A percentile compares a stretch with the other conserved stretches of the same genome.
phyloP scores from a whole-genome alignment of 92 coral and sea anemone genomes.

The Diadumene lineata region DNA sequence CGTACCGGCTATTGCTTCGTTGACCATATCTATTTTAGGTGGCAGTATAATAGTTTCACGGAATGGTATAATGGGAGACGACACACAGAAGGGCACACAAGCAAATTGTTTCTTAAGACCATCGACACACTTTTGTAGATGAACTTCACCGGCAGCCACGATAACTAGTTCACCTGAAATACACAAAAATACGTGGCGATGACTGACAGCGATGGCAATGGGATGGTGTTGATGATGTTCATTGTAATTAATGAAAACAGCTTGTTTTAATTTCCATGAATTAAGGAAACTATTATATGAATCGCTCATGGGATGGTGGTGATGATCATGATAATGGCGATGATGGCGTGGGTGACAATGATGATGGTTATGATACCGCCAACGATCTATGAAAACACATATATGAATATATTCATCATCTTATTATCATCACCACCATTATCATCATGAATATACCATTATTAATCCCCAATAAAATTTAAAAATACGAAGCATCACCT shows the following conservation, averaged over 20 bases:
- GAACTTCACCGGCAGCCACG: constrained; percentile 95
- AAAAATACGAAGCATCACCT: too few species aligned
- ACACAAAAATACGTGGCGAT: background rate
- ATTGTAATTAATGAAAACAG: too few species aligned
- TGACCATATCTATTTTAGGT: constrained; percentile 92
- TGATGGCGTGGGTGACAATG: background rate
- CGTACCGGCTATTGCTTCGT: constrained; percentile 68
- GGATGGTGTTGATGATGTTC: background rate
- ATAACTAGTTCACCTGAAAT: constrained; percentile 92
- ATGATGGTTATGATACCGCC: background rate
- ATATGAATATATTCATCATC: too few species aligned
- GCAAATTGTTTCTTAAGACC: constrained; percentile 90
- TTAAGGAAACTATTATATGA: too few species aligned
- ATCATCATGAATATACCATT: too few species aligned
- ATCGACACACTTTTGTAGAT: constrained; percentile 91
- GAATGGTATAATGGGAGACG: constrained; percentile 98
- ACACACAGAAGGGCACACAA: constrained; percentile 80
- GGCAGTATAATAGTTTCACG: constrained; percentile 88
- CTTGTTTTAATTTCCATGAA: too few species aligned
- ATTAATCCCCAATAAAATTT: too few species aligned
- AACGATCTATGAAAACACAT: too few species aligned
- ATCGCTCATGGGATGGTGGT: too few species aligned
- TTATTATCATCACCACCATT: too few species aligned
- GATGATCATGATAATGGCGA: background rate
- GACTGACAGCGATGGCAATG: background rate